Evolutionary conservation across 2,888 invertebrate species (phyloP).

Genomic region (Argyra leucocephala): DNA sequence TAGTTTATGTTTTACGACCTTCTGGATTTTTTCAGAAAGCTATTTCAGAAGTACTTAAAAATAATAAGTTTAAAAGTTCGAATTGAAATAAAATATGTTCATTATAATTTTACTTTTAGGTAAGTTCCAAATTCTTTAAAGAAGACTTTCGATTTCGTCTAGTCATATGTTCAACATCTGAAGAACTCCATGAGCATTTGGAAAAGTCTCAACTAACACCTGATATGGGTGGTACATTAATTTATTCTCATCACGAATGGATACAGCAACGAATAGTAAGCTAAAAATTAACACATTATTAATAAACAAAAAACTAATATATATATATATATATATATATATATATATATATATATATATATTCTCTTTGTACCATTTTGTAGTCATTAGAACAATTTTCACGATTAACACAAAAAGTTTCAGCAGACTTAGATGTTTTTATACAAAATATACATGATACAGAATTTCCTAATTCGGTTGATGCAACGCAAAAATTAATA

Average conservation of each 20-base stretch:
- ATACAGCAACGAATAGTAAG: conserved; percentile 91
- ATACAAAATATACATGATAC: conserved; percentile 81
- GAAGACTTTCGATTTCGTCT: conserved; percentile 89
- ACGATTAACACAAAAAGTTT: conserved; percentile 80
- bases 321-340: not conserved
- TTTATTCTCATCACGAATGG: conserved; percentile 92
- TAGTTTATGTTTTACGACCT: conserved; percentile 87
- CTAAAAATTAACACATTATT: conserved; percentile 15
- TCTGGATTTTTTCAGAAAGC: conserved; percentile 93
- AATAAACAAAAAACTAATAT: conserved; percentile 25
- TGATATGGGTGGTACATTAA: conserved; percentile 80
- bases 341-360: not conserved
- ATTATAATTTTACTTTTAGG: conserved; percentile 23
- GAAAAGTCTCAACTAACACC: conserved; percentile 75
- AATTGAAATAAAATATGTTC: conserved; percentile 2
- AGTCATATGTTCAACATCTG: conserved; percentile 72
- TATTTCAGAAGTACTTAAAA: conserved; percentile 76
- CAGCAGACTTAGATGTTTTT: conserved; percentile 73
- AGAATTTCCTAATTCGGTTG: conserved; percentile 89
- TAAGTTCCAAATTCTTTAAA: conserved; percentile 76
- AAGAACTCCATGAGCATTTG: conserved; percentile 78
- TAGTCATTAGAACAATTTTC: conserved; percentile 94
- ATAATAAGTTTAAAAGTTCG: not conserved
- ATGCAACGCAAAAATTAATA: conserved; percentile 77
- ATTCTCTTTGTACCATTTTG: conserved; percentile 32